phyloP scores from a whole-genome alignment of 2,797 vertebrate species.

The Tokudaia tokunoshimensis region DNA sequence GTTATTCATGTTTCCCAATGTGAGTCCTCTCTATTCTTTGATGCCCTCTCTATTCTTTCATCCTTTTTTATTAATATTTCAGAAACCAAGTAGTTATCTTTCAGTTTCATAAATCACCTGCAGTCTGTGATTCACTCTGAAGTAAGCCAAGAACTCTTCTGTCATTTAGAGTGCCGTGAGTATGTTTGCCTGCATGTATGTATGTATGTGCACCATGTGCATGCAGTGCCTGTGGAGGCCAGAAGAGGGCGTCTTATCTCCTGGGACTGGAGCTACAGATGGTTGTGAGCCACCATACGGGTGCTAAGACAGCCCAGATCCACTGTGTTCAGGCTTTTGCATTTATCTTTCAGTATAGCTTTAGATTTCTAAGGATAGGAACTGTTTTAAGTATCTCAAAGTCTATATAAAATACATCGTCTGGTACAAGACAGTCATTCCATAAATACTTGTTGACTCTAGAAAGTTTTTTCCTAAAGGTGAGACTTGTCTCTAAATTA shows the following conservation, averaged over 20 bases:
- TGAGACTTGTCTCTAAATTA: slow-evolving; percentile 18
- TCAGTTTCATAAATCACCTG: not conserved
- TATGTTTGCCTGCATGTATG: not conserved
- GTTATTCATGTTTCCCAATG: not conserved
- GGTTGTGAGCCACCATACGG: not conserved
- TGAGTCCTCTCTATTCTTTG: not conserved
- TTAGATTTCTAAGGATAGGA: not conserved
- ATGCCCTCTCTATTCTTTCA: not conserved
- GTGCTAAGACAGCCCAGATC: no score
- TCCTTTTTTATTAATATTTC: slow-evolving; percentile 42
- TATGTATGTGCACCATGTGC: not conserved
- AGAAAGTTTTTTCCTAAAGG: not conserved
- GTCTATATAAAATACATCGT: not conserved
- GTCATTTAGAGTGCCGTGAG: not conserved
- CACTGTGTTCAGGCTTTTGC: not conserved
- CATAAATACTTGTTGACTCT: slow-evolving; percentile 44
- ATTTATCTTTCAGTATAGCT: not conserved
- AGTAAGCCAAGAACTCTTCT: not conserved
- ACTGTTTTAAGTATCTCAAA: not conserved
- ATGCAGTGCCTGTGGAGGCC: not conserved
- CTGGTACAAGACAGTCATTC: not conserved
- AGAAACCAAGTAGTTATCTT: slow-evolving; percentile 4
- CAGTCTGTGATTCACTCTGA: slow-evolving; percentile 3
- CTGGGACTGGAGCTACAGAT: not conserved
- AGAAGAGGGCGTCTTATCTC: not conserved